Conservation (phyloP, 2,888 invertebrate genomes). For the Thymelicus sylvestris region DNA sequence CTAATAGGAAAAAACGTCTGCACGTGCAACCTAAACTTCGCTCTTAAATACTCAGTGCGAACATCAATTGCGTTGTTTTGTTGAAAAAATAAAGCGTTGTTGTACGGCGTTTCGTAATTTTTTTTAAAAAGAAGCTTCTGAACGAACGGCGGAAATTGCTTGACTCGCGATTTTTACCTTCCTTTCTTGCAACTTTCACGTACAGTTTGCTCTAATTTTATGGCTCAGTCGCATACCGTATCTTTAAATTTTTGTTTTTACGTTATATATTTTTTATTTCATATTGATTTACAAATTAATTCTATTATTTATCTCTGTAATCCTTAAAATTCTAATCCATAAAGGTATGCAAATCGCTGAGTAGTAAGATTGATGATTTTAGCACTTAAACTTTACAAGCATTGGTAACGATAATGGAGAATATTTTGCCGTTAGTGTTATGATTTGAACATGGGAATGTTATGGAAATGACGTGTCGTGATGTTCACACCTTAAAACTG, state of each 20-base stretch:
- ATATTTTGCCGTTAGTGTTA: no score
- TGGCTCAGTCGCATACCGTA: background rate
- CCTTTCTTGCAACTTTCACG: slow-evolving; percentile 23
- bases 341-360: no score
- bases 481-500: no score
- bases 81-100: slow-evolving; percentile 13
- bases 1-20: slow-evolving; percentile 30
- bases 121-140: slow-evolving; percentile 34
- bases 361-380: no score
- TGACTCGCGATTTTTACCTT: slow-evolving; percentile 20
- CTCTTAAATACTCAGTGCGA: slow-evolving; percentile 15
- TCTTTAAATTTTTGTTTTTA: background rate
- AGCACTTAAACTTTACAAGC: no score
- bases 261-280: no score
- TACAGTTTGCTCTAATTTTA: slow-evolving; percentile 20
- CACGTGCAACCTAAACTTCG: slow-evolving; percentile 31
- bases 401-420: no score
- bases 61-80: slow-evolving; percentile 24
- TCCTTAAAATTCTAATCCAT: no score
- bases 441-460: no score
- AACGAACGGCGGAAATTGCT: slow-evolving; percentile 32
- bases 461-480: no score
- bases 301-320: no score
- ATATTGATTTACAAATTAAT: no score
- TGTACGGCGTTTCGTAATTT: slow-evolving; percentile 23